Evolutionary conservation across 2,888 invertebrate species (phyloP).

Genomic region (Ditylenchus weischeri): DNA sequence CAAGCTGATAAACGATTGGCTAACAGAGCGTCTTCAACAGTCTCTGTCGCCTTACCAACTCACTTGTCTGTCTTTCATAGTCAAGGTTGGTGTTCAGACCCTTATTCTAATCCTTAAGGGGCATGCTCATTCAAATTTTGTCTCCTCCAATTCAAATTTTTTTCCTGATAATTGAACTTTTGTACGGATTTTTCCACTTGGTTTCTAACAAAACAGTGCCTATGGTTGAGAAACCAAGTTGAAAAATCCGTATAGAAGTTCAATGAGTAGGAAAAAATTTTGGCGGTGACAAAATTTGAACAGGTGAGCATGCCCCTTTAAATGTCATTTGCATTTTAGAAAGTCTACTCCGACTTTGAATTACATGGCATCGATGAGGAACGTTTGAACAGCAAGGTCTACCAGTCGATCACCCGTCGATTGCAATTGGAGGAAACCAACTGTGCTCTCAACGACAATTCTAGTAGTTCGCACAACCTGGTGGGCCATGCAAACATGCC

Average conservation of each 20-base stretch:
- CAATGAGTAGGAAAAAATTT: too few relatives aligned
- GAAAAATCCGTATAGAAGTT: too few relatives aligned
- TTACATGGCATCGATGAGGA: slow-evolving; percentile 97
- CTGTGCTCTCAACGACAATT: slow-evolving; percentile 39
- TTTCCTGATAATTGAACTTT: too few relatives aligned
- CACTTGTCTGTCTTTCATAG: slow-evolving; percentile 89
- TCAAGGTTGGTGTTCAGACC: slow-evolving; percentile 70
- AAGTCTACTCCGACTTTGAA: slow-evolving; percentile 98
- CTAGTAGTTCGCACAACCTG: slow-evolving; percentile 14
- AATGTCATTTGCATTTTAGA: slow-evolving; percentile 67
- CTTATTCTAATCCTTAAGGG: too few relatives aligned
- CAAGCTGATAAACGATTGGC: slow-evolving; percentile 86
- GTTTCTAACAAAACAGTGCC: too few relatives aligned
- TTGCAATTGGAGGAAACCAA: slow-evolving; percentile 86
- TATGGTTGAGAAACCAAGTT: too few relatives aligned
- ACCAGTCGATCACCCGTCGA: slow-evolving; percentile 75
- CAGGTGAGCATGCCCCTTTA: too few relatives aligned
- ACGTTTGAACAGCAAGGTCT: slow-evolving; percentile 88
- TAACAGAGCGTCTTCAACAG: slow-evolving; percentile 84
- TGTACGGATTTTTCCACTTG: too few relatives aligned
- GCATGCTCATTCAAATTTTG: too few relatives aligned
- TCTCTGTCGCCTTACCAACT: slow-evolving; percentile 94
- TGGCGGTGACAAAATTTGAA: too few relatives aligned
- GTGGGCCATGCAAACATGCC: slow-evolving; percentile 14
- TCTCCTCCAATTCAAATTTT: too few relatives aligned